phyloP scores from a whole-genome alignment of 2,797 vertebrate genomes.

The Notamacropus eugenii region DNA sequence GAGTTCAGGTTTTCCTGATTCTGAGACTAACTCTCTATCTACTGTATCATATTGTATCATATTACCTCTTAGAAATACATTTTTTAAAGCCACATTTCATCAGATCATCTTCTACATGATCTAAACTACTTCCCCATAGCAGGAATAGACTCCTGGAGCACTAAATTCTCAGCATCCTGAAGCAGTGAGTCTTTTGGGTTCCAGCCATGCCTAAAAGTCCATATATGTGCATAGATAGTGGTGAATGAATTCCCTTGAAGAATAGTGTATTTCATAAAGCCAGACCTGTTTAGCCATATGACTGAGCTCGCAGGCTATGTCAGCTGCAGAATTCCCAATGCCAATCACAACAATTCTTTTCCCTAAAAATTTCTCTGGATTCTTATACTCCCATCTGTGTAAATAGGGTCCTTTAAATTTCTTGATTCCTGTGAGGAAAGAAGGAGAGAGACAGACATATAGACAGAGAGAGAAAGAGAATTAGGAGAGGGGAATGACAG shows the following conservation, averaged over 20 bases:
- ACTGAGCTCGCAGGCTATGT: constrained; percentile 91
- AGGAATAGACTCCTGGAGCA: not conserved
- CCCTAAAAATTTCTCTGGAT: constrained; percentile 81
- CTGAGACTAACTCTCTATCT: not conserved
- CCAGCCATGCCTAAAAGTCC: not conserved
- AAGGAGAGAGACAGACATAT: not conserved
- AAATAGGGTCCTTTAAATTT: constrained; percentile 86
- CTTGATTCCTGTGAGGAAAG: constrained; percentile 84
- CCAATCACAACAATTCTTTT: constrained; percentile 90
- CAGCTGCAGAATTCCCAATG: constrained; percentile 90
- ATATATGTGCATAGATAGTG: not conserved
- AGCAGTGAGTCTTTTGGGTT: not conserved
- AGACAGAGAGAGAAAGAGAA: not conserved
- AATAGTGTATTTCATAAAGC: not conserved
- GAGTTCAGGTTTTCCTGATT: not conserved
- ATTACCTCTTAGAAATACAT: not conserved
- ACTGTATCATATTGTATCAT: not conserved
- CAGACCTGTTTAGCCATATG: constrained; percentile 87
- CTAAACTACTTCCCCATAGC: not conserved
- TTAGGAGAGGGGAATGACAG: not conserved
- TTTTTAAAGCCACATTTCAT: not conserved
- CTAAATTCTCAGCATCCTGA: not conserved
- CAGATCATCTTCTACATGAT: not conserved
- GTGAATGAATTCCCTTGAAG: not conserved
- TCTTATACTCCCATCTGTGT: constrained; percentile 92